phyloP scores from a whole-genome alignment of 2,888 invertebrate genomes.

The Pammene aurita region DNA sequence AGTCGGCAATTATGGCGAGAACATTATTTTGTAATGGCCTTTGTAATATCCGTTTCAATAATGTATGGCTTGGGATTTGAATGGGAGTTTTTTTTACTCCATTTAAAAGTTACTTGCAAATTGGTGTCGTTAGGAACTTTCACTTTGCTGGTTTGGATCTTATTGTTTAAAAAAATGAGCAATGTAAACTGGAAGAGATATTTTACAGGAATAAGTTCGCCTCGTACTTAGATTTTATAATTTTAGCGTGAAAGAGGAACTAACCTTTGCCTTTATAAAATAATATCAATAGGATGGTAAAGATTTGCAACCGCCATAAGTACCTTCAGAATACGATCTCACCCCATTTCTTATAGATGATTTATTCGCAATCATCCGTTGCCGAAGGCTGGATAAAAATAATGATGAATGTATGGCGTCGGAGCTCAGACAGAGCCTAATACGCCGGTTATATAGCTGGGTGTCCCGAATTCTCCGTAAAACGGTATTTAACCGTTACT shows the following conservation, averaged over 20 bases:
- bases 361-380: background rate
- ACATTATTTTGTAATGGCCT: constrained; percentile 46
- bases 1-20: constrained; percentile 40
- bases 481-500: background rate
- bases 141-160: background rate
- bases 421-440: background rate
- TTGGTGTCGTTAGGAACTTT: constrained; percentile 2
- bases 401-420: constrained; percentile 11
- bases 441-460: background rate
- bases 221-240: no score
- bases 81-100: constrained; percentile 26
- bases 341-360: background rate
- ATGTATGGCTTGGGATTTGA: constrained; percentile 38
- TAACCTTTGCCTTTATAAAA: no score
- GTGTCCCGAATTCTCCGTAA: background rate
- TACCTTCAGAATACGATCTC: background rate
- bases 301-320: no score
- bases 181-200: no score
- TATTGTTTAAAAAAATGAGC: background rate
- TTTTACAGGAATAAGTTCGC: no score
- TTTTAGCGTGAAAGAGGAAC: no score
- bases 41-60: constrained; percentile 41
- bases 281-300: no score
- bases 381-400: background rate
- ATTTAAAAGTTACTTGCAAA: constrained; percentile 24